A percentile compares a stretch with the other conserved stretches of the same genome.
Conservation (phyloP, 2,113 vertebrate species). For the Nestor notabilis region DNA sequence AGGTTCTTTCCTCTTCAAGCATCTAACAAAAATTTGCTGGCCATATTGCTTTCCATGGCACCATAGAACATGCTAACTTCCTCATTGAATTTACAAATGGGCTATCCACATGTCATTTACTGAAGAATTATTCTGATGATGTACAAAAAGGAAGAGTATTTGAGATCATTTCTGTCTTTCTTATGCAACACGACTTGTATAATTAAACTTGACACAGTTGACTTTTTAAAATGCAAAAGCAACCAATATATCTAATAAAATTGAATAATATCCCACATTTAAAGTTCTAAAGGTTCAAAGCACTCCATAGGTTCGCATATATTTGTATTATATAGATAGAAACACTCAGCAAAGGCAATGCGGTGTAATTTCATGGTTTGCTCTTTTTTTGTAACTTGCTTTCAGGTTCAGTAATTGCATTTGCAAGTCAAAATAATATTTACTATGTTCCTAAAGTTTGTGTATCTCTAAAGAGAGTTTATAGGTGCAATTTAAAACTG, state of each 20-base stretch:
- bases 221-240: background rate
- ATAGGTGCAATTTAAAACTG: constrained; percentile 27
- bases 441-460: constrained; percentile 22
- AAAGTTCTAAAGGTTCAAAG: background rate
- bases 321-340: background rate
- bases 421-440: constrained; percentile 60
- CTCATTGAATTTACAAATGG: background rate
- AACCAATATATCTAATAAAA: background rate
- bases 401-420: constrained; percentile 43
- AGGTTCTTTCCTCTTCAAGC: background rate
- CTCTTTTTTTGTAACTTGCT: background rate
- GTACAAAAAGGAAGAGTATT: background rate
- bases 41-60: background rate
- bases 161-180: background rate
- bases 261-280: background rate
- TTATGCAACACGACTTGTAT: background rate
- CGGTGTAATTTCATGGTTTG: background rate
- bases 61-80: background rate
- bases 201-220: background rate
- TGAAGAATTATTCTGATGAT: background rate
- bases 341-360: background rate
- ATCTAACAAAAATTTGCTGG: background rate
- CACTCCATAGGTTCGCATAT: background rate
- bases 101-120: background rate
- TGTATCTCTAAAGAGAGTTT: constrained; percentile 11